Conservation (phyloP, 2,113 vertebrate species). For the Perognathus longimembris region DNA sequence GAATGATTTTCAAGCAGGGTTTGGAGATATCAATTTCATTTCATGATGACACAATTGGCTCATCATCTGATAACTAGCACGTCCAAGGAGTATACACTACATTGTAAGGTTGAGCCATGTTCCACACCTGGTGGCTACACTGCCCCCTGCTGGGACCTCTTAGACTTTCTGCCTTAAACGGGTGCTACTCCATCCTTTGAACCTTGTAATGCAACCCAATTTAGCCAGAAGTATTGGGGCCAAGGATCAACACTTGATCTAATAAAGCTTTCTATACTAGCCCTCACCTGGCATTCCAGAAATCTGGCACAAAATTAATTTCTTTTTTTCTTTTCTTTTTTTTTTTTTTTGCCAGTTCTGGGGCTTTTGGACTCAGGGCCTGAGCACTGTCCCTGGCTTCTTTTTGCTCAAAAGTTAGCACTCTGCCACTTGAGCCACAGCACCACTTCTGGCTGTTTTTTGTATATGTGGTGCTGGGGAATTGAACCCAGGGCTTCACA, state of each 20-base stretch:
- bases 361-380: too few relatives aligned
- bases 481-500: too few relatives aligned
- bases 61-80: background rate
- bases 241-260: background rate
- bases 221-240: background rate
- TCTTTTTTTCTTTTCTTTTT: too few relatives aligned
- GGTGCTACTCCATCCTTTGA: background rate
- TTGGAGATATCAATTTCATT: background rate
- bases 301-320: background rate
- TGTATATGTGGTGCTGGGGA: too few relatives aligned
- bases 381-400: too few relatives aligned
- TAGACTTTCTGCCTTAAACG: background rate
- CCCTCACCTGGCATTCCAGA: background rate
- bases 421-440: too few relatives aligned
- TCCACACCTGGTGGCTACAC: background rate
- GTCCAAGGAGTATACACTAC: accelerated
- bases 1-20: too few relatives aligned
- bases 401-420: too few relatives aligned
- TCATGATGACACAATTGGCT: background rate
- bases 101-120: accelerated
- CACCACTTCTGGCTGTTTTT: too few relatives aligned
- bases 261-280: background rate
- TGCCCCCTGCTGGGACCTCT: background rate
- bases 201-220: background rate
- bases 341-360: too few relatives aligned